Base-by-base conservation (phyloP, 2,113 vertebrate species). In the Tursiops truncatus region DNA sequence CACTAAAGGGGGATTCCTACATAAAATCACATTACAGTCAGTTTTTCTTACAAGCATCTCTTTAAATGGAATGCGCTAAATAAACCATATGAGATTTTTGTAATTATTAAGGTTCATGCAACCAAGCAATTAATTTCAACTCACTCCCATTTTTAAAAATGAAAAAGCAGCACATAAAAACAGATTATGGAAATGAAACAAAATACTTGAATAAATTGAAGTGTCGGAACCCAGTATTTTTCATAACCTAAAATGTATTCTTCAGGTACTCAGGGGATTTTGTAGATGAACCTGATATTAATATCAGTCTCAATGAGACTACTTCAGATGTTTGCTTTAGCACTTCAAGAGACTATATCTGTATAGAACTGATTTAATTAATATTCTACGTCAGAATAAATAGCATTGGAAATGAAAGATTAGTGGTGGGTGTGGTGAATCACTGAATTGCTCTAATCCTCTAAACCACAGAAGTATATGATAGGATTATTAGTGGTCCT, bases 181-280 rank as follows among this genome's bases (percentile, higher is more conserved):
- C 97, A 98, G 97, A 98, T 95, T 98, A 97, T 97, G 94, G 71
- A 97, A 98, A 97, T 96, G 97, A 98, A 98, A 93, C 62, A 98
- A 98, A 98, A 98, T 36, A 31, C 83, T 98, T 98, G 94, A 98
- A 98, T 98, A 36, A 31, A 93, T 98, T 98, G 86, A 95, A 93
- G 97, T 98, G 95, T 93, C 4, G 21, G 93, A 97, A 98, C 97
- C 85, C 58, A 96, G 81, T 96, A 96, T 97, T 97, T 94, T 96
- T 62, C 47, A 77, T 41, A 95, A 94, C 26, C 81, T 93, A 50
- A 96, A 97, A 79, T 36, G 28, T 97, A 96, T 97, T 98, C 28
- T 97, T 92, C 38, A 58, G 71, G 12, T n/a, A 88, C n/a, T 95
- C 17, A 17, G 2, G 26, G 94, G 82, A 95, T 96, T 97, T 96